Evolutionary conservation across 2,888 invertebrate genomes (phyloP).

Genomic region (Boloria euphrosyne): DNA sequence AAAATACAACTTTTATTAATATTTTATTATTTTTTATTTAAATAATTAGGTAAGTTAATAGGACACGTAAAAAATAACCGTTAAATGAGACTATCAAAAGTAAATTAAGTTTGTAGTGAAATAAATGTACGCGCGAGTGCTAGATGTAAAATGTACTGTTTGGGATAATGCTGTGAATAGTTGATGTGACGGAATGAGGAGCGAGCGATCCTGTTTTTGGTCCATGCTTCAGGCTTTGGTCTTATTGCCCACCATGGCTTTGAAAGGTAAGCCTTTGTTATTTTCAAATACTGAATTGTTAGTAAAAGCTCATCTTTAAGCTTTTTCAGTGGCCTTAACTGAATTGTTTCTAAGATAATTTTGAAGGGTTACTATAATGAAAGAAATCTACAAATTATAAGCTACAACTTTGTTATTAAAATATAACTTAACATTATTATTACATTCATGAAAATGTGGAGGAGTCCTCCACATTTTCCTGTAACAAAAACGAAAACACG

Average conservation of each 20-base stretch:
- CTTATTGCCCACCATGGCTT: conserved; percentile 71
- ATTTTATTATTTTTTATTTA: not conserved
- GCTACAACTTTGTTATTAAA: too few species aligned
- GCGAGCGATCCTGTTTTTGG: conserved; percentile 70
- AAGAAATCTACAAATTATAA: too few species aligned
- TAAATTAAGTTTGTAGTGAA: conserved; percentile 42
- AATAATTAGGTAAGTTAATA: not conserved
- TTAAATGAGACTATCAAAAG: conserved; percentile 20
- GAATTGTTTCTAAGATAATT: too few species aligned
- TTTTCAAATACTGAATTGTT: not conserved
- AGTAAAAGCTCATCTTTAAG: not conserved
- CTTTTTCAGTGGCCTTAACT: too few species aligned
- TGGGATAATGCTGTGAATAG: conserved; percentile 55
- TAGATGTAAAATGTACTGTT: conserved; percentile 57
- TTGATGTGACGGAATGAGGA: conserved; percentile 66
- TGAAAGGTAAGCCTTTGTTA: conserved; percentile 61
- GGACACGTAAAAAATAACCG: conserved; percentile 6
- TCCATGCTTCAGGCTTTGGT: conserved; percentile 73
- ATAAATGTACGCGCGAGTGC: conserved; percentile 43
- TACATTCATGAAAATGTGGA: too few species aligned
- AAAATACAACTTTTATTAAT: not conserved
- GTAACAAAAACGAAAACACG: too few species aligned
- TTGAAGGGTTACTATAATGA: too few species aligned
- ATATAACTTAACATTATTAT: too few species aligned
- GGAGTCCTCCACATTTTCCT: too few species aligned